Evolutionary conservation across 2,113 vertebrate genomes (phyloP).

Genomic region (Alexandromys fortis): DNA sequence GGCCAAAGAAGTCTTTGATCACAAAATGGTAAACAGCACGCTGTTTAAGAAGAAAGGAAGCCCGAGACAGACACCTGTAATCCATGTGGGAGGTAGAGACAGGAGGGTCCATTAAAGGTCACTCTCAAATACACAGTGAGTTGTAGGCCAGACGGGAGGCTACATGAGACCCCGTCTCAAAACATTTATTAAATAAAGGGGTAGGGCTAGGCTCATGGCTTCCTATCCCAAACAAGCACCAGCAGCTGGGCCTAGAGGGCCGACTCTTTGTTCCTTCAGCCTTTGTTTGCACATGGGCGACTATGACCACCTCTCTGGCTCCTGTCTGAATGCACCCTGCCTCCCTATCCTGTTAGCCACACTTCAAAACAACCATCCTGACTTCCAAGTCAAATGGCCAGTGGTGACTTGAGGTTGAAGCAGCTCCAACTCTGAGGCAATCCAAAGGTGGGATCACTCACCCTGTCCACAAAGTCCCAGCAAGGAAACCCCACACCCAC

Average conservation of each 20-base stretch:
- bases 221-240: background rate
- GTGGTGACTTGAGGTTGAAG: background rate
- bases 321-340: background rate
- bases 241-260: background rate
- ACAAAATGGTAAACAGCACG: background rate
- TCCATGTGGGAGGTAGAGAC: background rate
- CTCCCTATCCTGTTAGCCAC: background rate
- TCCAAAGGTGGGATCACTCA: background rate
- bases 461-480: background rate
- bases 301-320: background rate
- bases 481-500: background rate
- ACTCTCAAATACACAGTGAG: background rate
- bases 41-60: background rate
- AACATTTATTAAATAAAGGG: background rate
- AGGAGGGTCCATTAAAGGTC: background rate
- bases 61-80: background rate
- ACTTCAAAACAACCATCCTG: accelerated
- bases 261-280: background rate
- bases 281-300: background rate
- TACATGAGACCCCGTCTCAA: background rate
- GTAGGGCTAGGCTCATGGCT: background rate
- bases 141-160: background rate
- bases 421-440: background rate
- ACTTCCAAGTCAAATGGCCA: background rate
- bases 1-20: background rate